Conservation (phyloP, 2,797 vertebrate species). For the Takifugu rubripes region DNA sequence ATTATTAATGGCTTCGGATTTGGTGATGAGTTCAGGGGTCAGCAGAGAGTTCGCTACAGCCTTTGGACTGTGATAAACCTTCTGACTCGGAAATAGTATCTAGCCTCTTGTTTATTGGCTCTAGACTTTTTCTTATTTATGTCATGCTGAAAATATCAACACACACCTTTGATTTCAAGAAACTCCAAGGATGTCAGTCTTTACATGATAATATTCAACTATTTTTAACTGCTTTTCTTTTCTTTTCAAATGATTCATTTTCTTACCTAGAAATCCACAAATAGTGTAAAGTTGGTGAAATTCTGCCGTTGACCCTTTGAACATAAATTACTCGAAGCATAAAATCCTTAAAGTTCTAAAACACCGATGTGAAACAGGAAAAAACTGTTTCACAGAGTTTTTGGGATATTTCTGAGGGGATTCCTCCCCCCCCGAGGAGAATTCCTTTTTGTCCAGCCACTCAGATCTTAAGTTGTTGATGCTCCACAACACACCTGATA, state of each 20-base stretch:
- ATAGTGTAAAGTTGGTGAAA: no score
- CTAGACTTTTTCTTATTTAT: not conserved
- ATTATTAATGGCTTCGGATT: slow-evolving; percentile 41
- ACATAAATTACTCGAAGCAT: no score
- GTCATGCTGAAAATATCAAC: no score
- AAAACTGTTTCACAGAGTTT: slow-evolving; percentile 41
- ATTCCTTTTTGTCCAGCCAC: slow-evolving; percentile 37
- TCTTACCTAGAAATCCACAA: no score
- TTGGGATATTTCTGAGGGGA: slow-evolving; percentile 2
- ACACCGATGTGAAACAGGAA: slow-evolving; percentile 35
- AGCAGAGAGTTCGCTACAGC: not conserved
- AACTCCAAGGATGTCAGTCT: no score
- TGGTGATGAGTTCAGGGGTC: slow-evolving; percentile 22
- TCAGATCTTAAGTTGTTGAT: slow-evolving; percentile 54
- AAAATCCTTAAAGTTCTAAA: not conserved
- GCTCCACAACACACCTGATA: slow-evolving; percentile 60
- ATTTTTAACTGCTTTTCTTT: no score
- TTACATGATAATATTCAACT: no score
- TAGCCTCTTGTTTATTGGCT: slow-evolving; percentile 4
- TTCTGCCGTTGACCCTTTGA: no score
- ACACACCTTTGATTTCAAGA: no score
- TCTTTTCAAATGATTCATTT: no score
- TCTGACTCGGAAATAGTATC: not conserved
- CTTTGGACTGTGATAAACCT: not conserved
- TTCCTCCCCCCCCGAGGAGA: slow-evolving; percentile 34